phyloP scores from a whole-genome alignment of 2,113 vertebrate species.

The Oenanthe oenanthe region DNA sequence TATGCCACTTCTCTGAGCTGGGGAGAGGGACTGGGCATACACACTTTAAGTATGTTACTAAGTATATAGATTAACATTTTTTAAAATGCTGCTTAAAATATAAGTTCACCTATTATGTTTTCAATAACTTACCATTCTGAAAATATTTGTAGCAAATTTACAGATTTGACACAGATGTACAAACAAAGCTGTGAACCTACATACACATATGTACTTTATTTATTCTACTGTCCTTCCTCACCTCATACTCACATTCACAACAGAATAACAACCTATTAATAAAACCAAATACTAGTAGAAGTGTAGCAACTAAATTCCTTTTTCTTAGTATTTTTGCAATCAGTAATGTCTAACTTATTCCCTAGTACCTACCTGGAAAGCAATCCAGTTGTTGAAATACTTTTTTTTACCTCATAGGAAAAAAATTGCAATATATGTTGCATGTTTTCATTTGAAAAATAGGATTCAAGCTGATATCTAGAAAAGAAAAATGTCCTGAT shows the following conservation, averaged over 20 bases:
- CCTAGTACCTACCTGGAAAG: neutral
- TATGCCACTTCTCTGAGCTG: neutral
- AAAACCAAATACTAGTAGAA: neutral
- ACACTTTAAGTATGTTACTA: neutral
- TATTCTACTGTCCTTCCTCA: neutral
- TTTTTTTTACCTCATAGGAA: neutral
- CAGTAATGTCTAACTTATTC: neutral
- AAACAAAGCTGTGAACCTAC: neutral
- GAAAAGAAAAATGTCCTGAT: neutral
- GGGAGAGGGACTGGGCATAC: fast-evolving
- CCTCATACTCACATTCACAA: neutral
- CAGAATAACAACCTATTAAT: neutral
- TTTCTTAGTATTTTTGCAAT: neutral
- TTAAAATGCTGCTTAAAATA: neutral
- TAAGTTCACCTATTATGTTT: neutral
- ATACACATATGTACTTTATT: neutral
- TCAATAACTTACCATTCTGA: neutral
- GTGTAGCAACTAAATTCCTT: neutral
- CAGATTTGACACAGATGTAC: neutral
- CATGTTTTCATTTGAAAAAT: neutral
- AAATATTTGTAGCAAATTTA: neutral
- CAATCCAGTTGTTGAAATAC: neutral
- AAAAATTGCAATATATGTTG: neutral
- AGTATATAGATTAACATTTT: neutral
- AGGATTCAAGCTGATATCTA: neutral